Evolutionary conservation across 2,888 invertebrate species (phyloP).

Genomic region (Amiota mariae): DNA sequence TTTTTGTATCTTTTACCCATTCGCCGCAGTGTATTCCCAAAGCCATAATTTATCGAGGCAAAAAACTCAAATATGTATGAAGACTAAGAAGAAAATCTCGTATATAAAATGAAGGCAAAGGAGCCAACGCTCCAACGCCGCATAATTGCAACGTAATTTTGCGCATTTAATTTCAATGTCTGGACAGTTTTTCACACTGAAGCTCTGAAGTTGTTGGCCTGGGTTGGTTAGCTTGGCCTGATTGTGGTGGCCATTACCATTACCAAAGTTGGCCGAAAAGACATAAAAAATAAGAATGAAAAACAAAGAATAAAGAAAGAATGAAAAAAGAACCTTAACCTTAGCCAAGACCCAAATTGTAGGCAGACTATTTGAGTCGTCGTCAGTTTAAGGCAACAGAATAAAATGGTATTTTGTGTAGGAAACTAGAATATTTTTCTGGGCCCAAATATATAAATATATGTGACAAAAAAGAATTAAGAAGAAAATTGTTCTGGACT

Average conservation of each 20-base stretch:
- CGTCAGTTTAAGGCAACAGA: not conserved
- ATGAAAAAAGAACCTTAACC: constrained; percentile 50
- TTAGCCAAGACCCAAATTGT: constrained; percentile 42
- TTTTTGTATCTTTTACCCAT: not conserved
- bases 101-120: not conserved
- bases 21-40: constrained; percentile 48
- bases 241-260: constrained; percentile 15
- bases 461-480: constrained; percentile 31
- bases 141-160: constrained; percentile 63
- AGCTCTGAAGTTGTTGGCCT: not conserved
- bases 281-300: not conserved
- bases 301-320: constrained; percentile 4
- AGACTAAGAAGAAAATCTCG: too few relatives aligned
- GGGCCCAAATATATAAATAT: constrained; percentile 13
- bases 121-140: constrained; percentile 56
- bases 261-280: not conserved
- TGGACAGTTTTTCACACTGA: constrained; percentile 37
- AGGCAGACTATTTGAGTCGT: constrained; percentile 11
- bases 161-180: constrained; percentile 61
- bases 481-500: not conserved
- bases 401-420: not conserved
- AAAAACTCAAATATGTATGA: not conserved
- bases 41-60: constrained; percentile 56
- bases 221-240: not conserved
- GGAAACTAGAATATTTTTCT: not conserved